Evolutionary conservation across 1,140 invertebrate genomes (phyloP).

Genomic region (Drosophila grimshawi): DNA sequence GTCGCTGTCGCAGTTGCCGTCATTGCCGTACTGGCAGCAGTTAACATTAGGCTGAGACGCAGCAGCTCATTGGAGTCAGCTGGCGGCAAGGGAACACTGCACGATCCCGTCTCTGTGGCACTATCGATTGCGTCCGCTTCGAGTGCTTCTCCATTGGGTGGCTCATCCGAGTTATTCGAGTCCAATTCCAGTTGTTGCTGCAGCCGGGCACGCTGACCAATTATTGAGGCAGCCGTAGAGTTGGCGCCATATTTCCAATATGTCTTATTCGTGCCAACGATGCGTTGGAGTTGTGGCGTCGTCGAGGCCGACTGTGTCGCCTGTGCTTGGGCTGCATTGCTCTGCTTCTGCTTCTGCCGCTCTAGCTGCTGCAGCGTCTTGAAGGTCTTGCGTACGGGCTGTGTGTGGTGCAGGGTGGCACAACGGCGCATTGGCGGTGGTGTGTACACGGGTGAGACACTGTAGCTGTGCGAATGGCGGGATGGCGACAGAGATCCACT

Average conservation of each 20-base stretch:
- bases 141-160: slow-evolving; percentile 48
- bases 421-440: slow-evolving; percentile 79
- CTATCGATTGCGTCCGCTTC: slow-evolving; percentile 51
- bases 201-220: slow-evolving; percentile 61
- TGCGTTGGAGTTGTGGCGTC: slow-evolving; percentile 57
- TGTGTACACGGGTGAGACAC: slow-evolving; percentile 74
- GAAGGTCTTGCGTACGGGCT: slow-evolving; percentile 74
- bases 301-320: not conserved
- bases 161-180: slow-evolving; percentile 63
- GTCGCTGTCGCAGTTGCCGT: slow-evolving; percentile 50
- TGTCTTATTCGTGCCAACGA: slow-evolving; percentile 73
- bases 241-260: slow-evolving; percentile 80
- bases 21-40: slow-evolving; percentile 71
- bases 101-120: slow-evolving; percentile 74
- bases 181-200: slow-evolving; percentile 65
- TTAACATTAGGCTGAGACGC: slow-evolving; percentile 75
- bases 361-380: slow-evolving; percentile 74
- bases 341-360: slow-evolving; percentile 63
- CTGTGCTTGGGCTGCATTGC: slow-evolving; percentile 8
- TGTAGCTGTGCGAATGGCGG: slow-evolving; percentile 73
- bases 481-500: slow-evolving; percentile 68
- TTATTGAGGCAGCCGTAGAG: slow-evolving; percentile 77
- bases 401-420: slow-evolving; percentile 72
- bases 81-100: slow-evolving; percentile 73
- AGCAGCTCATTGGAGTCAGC: slow-evolving; percentile 78